Evolutionary conservation across 2,113 vertebrate species (phyloP).

Genomic region (Meles meles): DNA sequence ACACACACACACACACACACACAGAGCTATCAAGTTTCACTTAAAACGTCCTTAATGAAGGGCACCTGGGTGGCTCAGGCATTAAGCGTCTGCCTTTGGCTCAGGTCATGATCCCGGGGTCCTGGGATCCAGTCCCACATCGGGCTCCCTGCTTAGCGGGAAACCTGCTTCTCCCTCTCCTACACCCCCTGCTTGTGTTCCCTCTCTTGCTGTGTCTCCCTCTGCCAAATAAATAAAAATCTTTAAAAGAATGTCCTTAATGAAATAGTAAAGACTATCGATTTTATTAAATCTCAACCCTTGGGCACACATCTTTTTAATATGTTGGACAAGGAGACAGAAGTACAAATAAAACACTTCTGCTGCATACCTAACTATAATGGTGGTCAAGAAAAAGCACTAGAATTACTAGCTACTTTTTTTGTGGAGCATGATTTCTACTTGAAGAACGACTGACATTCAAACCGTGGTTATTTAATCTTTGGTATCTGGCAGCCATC

Average conservation of each 20-base stretch:
- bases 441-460: background rate
- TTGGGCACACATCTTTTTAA: conserved; percentile 2
- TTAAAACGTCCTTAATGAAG: background rate
- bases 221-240: too few relatives aligned
- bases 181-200: too few relatives aligned
- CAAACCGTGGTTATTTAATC: background rate
- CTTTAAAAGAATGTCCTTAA: background rate
- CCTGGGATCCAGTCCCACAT: too few relatives aligned
- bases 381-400: background rate
- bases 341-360: background rate
- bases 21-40: background rate
- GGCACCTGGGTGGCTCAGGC: too few relatives aligned
- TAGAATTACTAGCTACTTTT: background rate
- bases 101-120: too few relatives aligned
- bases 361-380: background rate
- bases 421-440: background rate
- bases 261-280: background rate
- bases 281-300: background rate
- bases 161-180: too few relatives aligned
- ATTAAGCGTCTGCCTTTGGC: too few relatives aligned
- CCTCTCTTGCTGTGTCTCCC: too few relatives aligned
- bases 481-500: background rate
- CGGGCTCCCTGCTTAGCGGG: too few relatives aligned
- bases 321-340: background rate
- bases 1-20: background rate